A percentile compares a stretch with the other conserved stretches of the same genome.
phyloP scores from a whole-genome alignment of 2,113 vertebrate genomes.

The Cyprinodon variegatus region DNA sequence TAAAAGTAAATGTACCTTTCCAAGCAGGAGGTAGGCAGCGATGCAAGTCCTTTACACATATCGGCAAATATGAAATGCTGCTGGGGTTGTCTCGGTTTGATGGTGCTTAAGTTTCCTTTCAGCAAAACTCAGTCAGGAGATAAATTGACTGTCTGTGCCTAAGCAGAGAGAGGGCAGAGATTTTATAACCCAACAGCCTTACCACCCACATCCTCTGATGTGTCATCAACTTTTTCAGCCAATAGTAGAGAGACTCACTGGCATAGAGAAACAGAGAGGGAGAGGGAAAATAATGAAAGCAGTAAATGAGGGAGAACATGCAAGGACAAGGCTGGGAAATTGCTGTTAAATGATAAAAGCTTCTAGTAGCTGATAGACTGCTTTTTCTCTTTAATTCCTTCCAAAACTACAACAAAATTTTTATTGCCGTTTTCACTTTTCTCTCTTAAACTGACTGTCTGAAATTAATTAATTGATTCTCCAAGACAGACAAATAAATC shows the following conservation, averaged over 20 bases:
- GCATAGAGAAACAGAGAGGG: neutral
- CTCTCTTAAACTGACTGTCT: neutral
- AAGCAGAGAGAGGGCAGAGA: conserved; percentile 24
- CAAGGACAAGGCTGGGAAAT: conserved; percentile 51
- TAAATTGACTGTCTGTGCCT: conserved; percentile 47
- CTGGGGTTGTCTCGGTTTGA: neutral
- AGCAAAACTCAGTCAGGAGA: conserved; percentile 20
- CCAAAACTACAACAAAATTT: neutral
- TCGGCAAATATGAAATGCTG: conserved; percentile 43
- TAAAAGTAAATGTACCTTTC: conserved; percentile 84
- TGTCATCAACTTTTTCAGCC: conserved; percentile 67
- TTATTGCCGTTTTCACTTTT: neutral
- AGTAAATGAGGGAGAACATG: conserved; percentile 3
- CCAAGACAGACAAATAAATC: no score
- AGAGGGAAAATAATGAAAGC: neutral
- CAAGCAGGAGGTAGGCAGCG: conserved; percentile 83
- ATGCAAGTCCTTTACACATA: conserved; percentile 87
- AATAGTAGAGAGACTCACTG: conserved; percentile 50
- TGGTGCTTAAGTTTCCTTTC: conserved; percentile 59
- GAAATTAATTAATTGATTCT: neutral
- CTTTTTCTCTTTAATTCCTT: no score
- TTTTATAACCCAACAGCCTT: conserved; percentile 77
- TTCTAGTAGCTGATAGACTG: neutral
- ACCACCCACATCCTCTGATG: conserved; percentile 49
- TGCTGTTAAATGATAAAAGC: conserved; percentile 12